Evolutionary conservation across 2,888 invertebrate species (phyloP), one percentile per base, ranked within the genome.

Genomic region (Stenolophus ochropezus): DNA sequence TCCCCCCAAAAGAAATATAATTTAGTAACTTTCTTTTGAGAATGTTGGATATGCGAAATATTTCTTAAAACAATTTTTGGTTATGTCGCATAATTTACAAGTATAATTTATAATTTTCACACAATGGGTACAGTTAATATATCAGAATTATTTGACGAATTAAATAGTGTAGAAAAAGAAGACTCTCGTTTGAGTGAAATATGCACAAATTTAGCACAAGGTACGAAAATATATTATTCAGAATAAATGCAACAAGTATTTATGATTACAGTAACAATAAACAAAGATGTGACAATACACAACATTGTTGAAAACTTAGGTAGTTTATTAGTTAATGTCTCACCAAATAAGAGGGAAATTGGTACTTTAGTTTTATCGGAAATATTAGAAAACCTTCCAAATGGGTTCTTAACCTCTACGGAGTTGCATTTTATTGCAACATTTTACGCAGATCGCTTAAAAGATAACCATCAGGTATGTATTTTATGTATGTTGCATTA

Each of bases 361-460:
- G 84, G 84, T 2, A 83, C 83, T 61, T 27, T 65, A 42, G 51
- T 76, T 27, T 65, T 76, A 47, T 76, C 81, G 49, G 47, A 53
- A 71, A 85, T 87, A 21, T 82, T 88, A 27, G 83, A 85, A 77
- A 80, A 83, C 25, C 71, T 88, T 42, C 85, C 86, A 25, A 23
- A 56, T 6, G 84, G 85, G 76, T 83, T 82, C 79, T 83, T 88
- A 71, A 85, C 82, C 83, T 18, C 83, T 4, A 84, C 85, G 56
- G 86, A 89, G 82, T 47, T 89, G 4, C 79, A 84, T 76, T 86
- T 86, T 76, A 83, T 89, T 14, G 85, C 86, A 2, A 91, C 90
- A 78, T 97, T 96, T 89, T 95, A 95, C 85, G 91, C 91, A 83
- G 95, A 95, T 85, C 92, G 96, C 33, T 89, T 97, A 23, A 94